Percentiles rank a stretch among this genome's conserved stretches.
phyloP scores from a whole-genome alignment of 2,888 invertebrate species.

The Nephrocerus scutellatus region DNA sequence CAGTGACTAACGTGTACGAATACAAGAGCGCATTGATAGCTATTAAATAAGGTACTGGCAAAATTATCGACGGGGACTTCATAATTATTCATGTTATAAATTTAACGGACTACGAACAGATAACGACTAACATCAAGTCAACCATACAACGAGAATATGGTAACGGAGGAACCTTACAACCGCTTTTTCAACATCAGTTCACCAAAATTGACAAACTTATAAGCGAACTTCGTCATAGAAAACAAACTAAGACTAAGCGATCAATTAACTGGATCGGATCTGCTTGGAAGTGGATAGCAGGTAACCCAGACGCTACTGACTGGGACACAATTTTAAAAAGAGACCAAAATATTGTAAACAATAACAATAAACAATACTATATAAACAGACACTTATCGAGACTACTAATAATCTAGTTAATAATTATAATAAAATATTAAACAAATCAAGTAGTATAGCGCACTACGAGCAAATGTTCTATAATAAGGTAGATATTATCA shows the following conservation, averaged over 20 bases:
- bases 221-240: slow-evolving; percentile 3
- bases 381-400: slow-evolving; percentile 8
- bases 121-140: slow-evolving; percentile 1
- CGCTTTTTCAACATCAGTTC: too few species aligned
- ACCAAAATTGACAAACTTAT: too few species aligned
- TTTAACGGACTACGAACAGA: slow-evolving; percentile 2
- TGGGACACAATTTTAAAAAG: too few species aligned
- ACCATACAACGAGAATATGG: slow-evolving; percentile 1
- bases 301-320: too few species aligned
- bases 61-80: not conserved
- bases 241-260: slow-evolving; percentile 6
- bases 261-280: slow-evolving; percentile 15
- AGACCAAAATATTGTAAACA: too few species aligned
- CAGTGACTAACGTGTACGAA: too few species aligned
- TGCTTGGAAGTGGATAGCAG: too few species aligned
- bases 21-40: slow-evolving; percentile 1
- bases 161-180: not conserved
- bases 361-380: too few species aligned
- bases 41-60: slow-evolving; percentile 2
- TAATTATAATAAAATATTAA: slow-evolving; percentile 9
- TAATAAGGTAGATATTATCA: slow-evolving; percentile 1
- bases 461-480: slow-evolving; percentile 1
- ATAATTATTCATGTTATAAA: slow-evolving; percentile 1
- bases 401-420: slow-evolving; percentile 4
- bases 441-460: not conserved